Evolutionary conservation across 1,140 invertebrate genomes (phyloP).

Genomic region (Plutomurus gul): DNA sequence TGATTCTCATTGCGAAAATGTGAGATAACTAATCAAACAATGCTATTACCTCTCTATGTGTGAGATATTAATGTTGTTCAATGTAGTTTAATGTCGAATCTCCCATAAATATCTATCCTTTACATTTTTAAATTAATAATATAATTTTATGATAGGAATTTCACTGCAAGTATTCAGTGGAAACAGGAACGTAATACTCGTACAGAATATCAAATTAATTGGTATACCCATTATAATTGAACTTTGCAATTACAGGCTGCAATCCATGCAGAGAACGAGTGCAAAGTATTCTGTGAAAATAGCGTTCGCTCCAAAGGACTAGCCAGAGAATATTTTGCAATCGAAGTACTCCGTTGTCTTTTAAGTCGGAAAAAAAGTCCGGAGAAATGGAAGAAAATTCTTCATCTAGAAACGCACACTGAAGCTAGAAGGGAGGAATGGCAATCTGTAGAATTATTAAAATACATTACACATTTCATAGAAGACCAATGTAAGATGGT

Average conservation of each 20-base stretch:
- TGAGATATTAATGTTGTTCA: no score
- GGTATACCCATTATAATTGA: no score
- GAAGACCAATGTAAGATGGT: slow-evolving; percentile 32
- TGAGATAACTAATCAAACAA: no score
- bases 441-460: neutral
- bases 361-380: slow-evolving; percentile 4
- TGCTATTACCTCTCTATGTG: no score
- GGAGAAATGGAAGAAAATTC: slow-evolving; percentile 32
- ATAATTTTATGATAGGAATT: no score
- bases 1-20: slow-evolving; percentile 18
- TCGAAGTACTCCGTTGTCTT: slow-evolving; percentile 39
- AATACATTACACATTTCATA: slow-evolving; percentile 31
- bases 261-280: slow-evolving; percentile 36
- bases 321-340: slow-evolving; percentile 24
- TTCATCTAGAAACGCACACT: slow-evolving; percentile 36
- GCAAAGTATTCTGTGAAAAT: slow-evolving; percentile 4
- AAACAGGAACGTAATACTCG: no score
- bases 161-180: no score
- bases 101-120: no score
- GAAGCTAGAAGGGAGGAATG: neutral
- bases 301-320: neutral
- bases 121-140: no score
- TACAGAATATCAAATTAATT: no score
- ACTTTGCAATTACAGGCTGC: no score
- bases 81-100: no score